Evolutionary conservation across 2,113 vertebrate species (phyloP).

Genomic region (Vulpes lagopus): DNA sequence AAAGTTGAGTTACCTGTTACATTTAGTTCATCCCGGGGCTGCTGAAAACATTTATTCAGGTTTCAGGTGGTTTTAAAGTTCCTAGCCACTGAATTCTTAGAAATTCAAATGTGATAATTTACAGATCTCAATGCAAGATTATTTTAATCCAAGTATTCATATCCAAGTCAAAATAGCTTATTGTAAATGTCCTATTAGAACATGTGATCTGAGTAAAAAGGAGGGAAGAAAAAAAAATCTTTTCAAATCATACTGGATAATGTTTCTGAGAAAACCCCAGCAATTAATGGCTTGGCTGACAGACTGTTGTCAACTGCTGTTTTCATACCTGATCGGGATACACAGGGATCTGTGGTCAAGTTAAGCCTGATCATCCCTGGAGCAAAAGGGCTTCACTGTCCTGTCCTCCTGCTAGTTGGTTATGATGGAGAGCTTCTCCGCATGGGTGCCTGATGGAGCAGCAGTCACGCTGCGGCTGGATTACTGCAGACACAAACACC

Average conservation of each 20-base stretch:
- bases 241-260: conserved; percentile 10
- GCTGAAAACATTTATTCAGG: conserved; percentile 50
- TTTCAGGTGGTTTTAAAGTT: conserved; percentile 62
- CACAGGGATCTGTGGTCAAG: neutral
- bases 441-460: fast-evolving
- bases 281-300: neutral
- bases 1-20: conserved; percentile 32
- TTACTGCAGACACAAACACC: neutral
- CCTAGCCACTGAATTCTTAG: conserved; percentile 38
- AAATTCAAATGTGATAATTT: conserved; percentile 38
- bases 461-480: neutral
- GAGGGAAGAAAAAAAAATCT: neutral
- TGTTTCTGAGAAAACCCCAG: neutral
- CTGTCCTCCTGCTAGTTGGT: neutral
- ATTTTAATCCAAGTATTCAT: neutral
- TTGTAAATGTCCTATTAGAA: neutral
- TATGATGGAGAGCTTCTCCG: neutral
- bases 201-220: neutral
- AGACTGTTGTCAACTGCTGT: neutral
- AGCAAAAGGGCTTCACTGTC: neutral
- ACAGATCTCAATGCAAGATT: neutral
- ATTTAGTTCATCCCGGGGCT: conserved; percentile 18
- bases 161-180: neutral
- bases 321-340: neutral
- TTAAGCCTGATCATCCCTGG: neutral